Base-by-base conservation (phyloP, 2,888 invertebrate species). In the Andrena hattorfiana region DNA sequence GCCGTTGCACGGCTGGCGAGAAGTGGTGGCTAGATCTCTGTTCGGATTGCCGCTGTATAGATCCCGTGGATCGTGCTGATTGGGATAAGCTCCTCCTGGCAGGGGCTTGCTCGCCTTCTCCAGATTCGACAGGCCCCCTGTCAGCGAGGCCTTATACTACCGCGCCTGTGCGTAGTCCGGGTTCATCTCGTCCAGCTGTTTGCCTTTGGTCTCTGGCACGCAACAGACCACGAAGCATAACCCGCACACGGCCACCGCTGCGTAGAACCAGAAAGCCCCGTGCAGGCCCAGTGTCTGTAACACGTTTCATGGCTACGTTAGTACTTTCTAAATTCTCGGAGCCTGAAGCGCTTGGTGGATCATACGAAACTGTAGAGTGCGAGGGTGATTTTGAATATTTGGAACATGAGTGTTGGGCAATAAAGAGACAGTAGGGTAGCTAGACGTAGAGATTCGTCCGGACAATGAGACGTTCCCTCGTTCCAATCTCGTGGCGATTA, bases 121-220 rank as follows among this genome's bases (percentile, higher is more conserved):
- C 56, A 93, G 88, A 84, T 93, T 93, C 72, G 92, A 91, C 75
- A 94, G 86, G 88, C 94, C 94, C 87, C 94, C 94, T 72, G 93
- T 93, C 90, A 94, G 90, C 89, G 94, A 93, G 91, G 94, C 94
- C 94, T 93, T 94, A 93, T 94, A 94, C 94, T 94, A 94, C 94
- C 94, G 94, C 70, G 93, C 91, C 66, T 93, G 93, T 6, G 96
- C 95, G 89, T 96, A 96, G 90, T 96, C 96, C 48, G 97, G 96
- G 92, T 97, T 97, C 96, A 98, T 98, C 94, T 98, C 98, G 92
- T 98, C 98, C 89, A 98, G 95, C 92, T 98, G 97, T 89, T 97
- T 97, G 0, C 98, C 98, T 93, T 97, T 98, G 4, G 98, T 98
- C 94, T 98, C 98, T 0, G 98, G 98, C 8, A 98, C 97, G 92